Percentiles rank a stretch among this genome's conserved stretches.
Evolutionary conservation across 2,797 vertebrate species (phyloP).

Genomic region (Crypturellus tataupa): DNA sequence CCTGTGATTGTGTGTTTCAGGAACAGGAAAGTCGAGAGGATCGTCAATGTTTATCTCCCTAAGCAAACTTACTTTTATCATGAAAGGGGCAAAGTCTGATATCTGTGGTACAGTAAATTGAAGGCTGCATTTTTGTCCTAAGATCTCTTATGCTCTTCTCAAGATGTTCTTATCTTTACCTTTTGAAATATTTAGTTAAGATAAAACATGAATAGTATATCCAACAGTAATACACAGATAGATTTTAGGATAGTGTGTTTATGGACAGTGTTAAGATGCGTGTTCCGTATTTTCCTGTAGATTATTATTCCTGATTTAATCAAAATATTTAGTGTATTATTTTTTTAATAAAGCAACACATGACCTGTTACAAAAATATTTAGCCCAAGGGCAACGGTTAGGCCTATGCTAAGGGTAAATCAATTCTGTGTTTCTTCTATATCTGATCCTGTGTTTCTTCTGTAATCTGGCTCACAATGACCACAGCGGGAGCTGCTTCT

Average conservation of each 20-base stretch:
- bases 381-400: slow-evolving; percentile 42
- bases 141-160: background rate
- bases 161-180: background rate
- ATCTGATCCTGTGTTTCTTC: background rate
- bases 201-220: background rate
- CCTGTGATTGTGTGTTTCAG: background rate
- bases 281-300: background rate
- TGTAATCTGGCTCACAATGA: slow-evolving; percentile 24
- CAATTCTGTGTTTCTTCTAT: background rate
- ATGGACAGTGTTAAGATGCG: background rate
- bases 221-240: background rate
- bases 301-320: background rate
- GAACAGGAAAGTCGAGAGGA: slow-evolving; percentile 18
- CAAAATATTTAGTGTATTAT: background rate
- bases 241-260: background rate
- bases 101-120: background rate
- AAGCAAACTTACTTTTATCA: slow-evolving; percentile 3
- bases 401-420: background rate
- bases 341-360: background rate
- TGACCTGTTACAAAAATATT: background rate
- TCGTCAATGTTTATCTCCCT: background rate
- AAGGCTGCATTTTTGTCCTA: slow-evolving; percentile 12
- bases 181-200: background rate
- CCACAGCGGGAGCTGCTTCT: slow-evolving; percentile 24
- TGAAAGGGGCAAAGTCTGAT: slow-evolving; percentile 33